Evolutionary conservation across 2,113 vertebrate genomes (phyloP).

Genomic region (Ondatra zibethicus): DNA sequence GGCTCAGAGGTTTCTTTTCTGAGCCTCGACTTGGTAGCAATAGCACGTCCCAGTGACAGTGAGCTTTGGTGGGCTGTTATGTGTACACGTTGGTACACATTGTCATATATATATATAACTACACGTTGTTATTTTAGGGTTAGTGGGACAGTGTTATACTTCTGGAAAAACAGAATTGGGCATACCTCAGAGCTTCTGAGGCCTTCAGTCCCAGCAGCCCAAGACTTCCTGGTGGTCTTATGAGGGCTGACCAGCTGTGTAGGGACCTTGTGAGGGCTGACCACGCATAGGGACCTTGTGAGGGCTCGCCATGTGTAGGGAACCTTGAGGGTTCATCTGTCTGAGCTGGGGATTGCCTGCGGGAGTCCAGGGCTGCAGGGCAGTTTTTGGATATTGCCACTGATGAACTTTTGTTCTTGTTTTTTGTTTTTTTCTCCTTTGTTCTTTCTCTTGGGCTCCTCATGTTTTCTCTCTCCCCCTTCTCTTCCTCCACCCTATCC

Average conservation of each 20-base stretch:
- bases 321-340: too few species aligned
- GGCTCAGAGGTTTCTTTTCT: background rate
- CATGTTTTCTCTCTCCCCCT: slow-evolving; percentile 66
- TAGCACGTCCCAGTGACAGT: background rate
- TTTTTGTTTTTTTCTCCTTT: slow-evolving; percentile 66
- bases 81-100: background rate
- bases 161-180: background rate
- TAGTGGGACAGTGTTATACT: background rate
- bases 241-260: background rate
- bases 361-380: slow-evolving; percentile 66
- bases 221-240: background rate
- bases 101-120: background rate
- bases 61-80: background rate
- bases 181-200: background rate
- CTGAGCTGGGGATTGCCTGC: background rate
- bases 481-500: slow-evolving; percentile 75
- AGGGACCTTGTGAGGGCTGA: background rate
- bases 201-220: background rate
- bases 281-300: too few species aligned
- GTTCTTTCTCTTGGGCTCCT: slow-evolving; percentile 79
- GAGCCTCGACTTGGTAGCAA: background rate
- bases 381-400: slow-evolving; percentile 77
- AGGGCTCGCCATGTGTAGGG: background rate
- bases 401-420: slow-evolving; percentile 83
- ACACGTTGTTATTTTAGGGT: background rate